Base-by-base conservation (phyloP, 2,888 invertebrate species). In the Agapostemon virescens region DNA sequence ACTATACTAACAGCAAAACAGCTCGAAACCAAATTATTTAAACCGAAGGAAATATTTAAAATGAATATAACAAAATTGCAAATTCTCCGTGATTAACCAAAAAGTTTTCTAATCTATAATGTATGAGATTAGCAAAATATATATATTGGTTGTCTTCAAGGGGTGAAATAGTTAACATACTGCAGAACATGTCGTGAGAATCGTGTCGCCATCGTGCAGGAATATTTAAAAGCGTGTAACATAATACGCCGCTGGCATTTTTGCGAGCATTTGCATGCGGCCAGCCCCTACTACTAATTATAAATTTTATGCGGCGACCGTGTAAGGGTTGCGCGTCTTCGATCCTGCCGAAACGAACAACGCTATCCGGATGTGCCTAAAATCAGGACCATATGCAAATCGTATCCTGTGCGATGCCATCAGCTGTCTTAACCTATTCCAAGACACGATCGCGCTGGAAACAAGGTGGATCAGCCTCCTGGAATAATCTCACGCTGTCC, bases 391-490 rank as follows among this genome's bases (percentile, higher is more conserved):
- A 75, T 80, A 85, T 85, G 85, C 69, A 86, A 85, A 85, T 86
- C 73, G 63, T 70, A 85, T 79, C 76, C 77, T 76, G 68, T 70
- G 63, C 42, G 36, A 71, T 61, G 71, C 81, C 75, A 82, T 85
- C 85, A 85, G 85, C 87, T 87, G 87, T 85, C 85, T 87, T 85
- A 80, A 77, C 68, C 73, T 79, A 81, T 83, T 83, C 83, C 61
- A 71, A 71, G 76, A 76, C 79, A 79, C 73, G 83, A 67, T 71
- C 79, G 26, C 61, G 38, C 26, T 38, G 67, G 52, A 55, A 49
- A 74, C 45, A 72, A 74, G 73, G 71, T 72, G 61, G 68, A 69
- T 64, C 69, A 55, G 13, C 17, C 30, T 38, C 30, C 61, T 38
- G 61, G 67, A 64, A 49, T 20, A 38, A 52, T 80, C 86, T 77